Evolutionary conservation across 2,888 invertebrate species (phyloP).

Genomic region (Smittia aterrima): DNA sequence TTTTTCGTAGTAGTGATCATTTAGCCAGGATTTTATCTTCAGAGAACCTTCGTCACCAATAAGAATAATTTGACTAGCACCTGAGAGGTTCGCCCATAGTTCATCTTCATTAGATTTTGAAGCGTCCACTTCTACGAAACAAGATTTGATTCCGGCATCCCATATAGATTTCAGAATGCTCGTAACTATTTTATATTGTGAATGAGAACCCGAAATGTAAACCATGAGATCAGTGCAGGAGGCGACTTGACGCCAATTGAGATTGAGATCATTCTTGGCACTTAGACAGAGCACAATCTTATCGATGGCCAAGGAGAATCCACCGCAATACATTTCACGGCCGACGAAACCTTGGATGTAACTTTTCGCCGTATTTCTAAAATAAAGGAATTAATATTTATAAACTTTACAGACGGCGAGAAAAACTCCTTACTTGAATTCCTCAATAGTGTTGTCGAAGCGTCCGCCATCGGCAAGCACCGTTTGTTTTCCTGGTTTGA

Average conservation of each 20-base stretch:
- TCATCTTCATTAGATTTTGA: conserved; percentile 64
- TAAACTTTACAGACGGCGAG: too few relatives aligned
- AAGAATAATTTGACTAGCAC: conserved; percentile 64
- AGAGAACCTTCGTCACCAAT: conserved; percentile 52
- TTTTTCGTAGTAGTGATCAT: conserved; percentile 65
- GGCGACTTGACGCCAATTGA: conserved; percentile 53
- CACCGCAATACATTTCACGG: conserved; percentile 62
- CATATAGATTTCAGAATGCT: conserved; percentile 65
- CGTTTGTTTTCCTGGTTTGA: conserved; percentile 48
- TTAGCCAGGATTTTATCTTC: conserved; percentile 60
- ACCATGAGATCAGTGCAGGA: conserved; percentile 61
- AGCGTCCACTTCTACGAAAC: conserved; percentile 58
- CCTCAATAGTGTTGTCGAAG: conserved; percentile 77
- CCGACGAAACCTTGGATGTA: conserved; percentile 49
- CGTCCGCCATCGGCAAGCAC: conserved; percentile 87
- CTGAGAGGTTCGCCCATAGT: conserved; percentile 57
- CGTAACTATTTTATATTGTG: conserved; percentile 57
- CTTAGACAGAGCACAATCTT: conserved; percentile 66
- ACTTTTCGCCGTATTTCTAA: conserved; percentile 52
- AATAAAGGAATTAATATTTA: too few relatives aligned
- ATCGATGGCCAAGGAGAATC: conserved; percentile 83
- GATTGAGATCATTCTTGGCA: conserved; percentile 54
- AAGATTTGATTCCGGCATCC: conserved; percentile 66
- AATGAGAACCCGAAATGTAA: conserved; percentile 62
- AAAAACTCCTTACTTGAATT: conserved; percentile 58